A percentile compares a stretch with the other conserved stretches of the same genome.
Conservation (phyloP, 1,140 invertebrate genomes). For the Uloborus diversus region DNA sequence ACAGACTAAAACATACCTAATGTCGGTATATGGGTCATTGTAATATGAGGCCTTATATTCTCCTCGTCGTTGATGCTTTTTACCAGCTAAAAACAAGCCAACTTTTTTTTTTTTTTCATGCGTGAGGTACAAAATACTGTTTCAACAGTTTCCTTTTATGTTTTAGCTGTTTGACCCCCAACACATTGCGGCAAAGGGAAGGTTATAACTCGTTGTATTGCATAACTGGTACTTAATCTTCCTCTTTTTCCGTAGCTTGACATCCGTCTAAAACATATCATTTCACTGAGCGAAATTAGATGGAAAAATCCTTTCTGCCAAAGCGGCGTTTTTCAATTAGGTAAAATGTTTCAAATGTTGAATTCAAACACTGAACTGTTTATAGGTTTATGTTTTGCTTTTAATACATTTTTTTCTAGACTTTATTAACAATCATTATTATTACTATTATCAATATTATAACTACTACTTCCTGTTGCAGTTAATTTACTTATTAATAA, state of each 20-base stretch:
- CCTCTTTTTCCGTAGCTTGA: slow-evolving; percentile 25
- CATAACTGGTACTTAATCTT: slow-evolving; percentile 33
- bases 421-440: no score
- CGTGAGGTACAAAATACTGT: slow-evolving; percentile 13
- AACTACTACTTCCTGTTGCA: no score
- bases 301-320: neutral
- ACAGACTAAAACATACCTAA: slow-evolving; percentile 45
- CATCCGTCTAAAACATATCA: slow-evolving; percentile 27
- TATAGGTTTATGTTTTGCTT: no score
- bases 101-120: neutral
- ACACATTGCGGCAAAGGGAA: slow-evolving; percentile 2
- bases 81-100: slow-evolving; percentile 13
- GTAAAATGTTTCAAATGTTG: slow-evolving; percentile 1
- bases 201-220: slow-evolving; percentile 5
- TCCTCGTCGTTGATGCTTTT: slow-evolving; percentile 15
- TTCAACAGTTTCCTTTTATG: slow-evolving; percentile 43
- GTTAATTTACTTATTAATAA: no score
- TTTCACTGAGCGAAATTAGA: neutral
- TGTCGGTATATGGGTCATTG: slow-evolving; percentile 54
- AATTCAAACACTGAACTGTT: no score
- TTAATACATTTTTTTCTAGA: no score
- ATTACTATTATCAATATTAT: no score
- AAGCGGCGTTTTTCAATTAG: slow-evolving; percentile 4
- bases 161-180: slow-evolving; percentile 37
- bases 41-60: slow-evolving; percentile 14